Evolutionary conservation across 2,113 vertebrate genomes (phyloP), one percentile per base, ranked within the genome.

Genomic region (Lepisosteus oculatus): DNA sequence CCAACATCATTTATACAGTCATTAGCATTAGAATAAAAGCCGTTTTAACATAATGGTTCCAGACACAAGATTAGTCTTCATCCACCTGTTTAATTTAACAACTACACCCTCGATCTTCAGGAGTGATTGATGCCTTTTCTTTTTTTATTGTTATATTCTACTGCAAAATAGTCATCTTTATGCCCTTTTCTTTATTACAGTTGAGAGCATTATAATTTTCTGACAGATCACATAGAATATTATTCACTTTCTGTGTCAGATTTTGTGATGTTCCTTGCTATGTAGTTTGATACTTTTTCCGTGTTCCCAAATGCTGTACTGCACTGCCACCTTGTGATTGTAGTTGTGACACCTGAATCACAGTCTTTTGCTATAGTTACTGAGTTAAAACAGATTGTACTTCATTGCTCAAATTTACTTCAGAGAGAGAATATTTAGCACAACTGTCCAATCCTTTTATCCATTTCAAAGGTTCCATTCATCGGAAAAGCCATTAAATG

Each of bases 181-280:
- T 81, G 77, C 71, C 74, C 65, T 72, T 72, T 56, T 78, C 76
- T 80, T 83, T 77, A 73, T 78, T 76, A 78, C 74, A 54, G 71
- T 75, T 72, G 83, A 78, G 76, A 74, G 77, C 68, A 70, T 73
- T 75, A 76, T 80, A 73, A 76, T 77, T 75, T 74, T 86, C 82
- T 78, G 84, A 82, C 80, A 79, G 82, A 85, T 85, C 81, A 80
- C 85, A 87, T 85, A 77, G 84, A 87, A 89, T 86, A 90, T 86
- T 75, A 85, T 84, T 15, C n/a, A 59, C 57, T 59, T 14, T 15
- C 72, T 76, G 71, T 74, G 47, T 67, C 56, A 65, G 72, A 64
- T 75, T 80, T 68, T 70, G 74, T 82, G 80, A 84, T 64, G 62
- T 41, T 8, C 3, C 29, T 17, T 64, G 62, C 62, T 64, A 5